Base-by-base conservation (phyloP, 1,140 invertebrate genomes). In the Hestina assimilis region DNA sequence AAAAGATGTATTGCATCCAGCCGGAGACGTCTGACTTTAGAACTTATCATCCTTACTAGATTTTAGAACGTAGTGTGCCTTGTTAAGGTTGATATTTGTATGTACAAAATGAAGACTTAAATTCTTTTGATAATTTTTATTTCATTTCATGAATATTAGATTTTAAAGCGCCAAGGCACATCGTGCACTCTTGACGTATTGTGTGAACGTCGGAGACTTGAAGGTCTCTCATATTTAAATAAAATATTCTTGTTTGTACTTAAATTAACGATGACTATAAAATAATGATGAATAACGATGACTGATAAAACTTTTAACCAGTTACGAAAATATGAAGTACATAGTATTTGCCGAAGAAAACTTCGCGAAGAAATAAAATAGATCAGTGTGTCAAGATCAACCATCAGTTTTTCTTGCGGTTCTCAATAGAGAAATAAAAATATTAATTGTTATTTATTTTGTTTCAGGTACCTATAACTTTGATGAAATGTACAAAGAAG, bases 71-170 rank as follows among this genome's bases (percentile, higher is more conserved):
- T 33, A 33, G 31, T 21, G 3, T 5, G 5, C 14, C 0, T 12
- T 0, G 12, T 31, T 20, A 47, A 8, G n/a, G 28, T 47, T 20
- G 4, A 31, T 31, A 33, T 29, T 47, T 12, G 6, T 11, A 14
- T 14, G 2, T 14, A 3, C 7, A 26, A 1, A 9, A 14, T 7
- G 1, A 14, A 29, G 6, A n/a, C 1, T 4, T 31, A 12, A 29
- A 3, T 20, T 15, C 9, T 46, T 31, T 29, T 6, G 19, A 17
- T 0, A 3, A n/a, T 7, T 14, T n/a, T 5, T 2, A 19, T 31
- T 12, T 23, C 17, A 23, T 47, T 47, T 47, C 29, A 47, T 47
- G 29, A 33, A 47, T 35, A 47, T 47, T 47, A 47, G 29, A 47
- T 47, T 47, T 47, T 47, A 33, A 33, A 47, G 29, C 29, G 45